phyloP scores from a whole-genome alignment of 2,888 invertebrate species.

The Drosophila macrospina region DNA sequence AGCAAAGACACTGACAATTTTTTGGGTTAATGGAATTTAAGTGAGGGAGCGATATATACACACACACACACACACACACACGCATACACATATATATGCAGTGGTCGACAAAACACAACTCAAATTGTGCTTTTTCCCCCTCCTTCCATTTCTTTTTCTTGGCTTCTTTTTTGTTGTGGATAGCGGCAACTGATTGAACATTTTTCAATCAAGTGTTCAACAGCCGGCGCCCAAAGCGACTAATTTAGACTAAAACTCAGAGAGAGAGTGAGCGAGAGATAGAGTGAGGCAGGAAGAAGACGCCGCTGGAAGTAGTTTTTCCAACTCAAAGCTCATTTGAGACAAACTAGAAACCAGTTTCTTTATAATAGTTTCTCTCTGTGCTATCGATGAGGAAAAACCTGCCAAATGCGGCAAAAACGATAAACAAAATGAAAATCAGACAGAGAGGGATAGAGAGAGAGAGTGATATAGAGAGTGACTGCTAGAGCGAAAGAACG shows the following conservation, averaged over 20 bases:
- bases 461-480: slow-evolving; percentile 7
- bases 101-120: slow-evolving; percentile 7
- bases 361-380: slow-evolving; percentile 43
- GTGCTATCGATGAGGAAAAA: slow-evolving; percentile 51
- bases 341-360: slow-evolving; percentile 37
- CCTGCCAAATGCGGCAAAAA: slow-evolving; percentile 21
- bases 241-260: slow-evolving; percentile 31
- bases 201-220: slow-evolving; percentile 56
- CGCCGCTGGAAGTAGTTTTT: slow-evolving; percentile 17
- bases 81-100: slow-evolving; percentile 1
- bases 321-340: slow-evolving; percentile 17
- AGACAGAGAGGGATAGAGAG: slow-evolving; percentile 5
- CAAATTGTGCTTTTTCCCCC: slow-evolving; percentile 5
- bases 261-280: too few relatives aligned
- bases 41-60: slow-evolving; percentile 29
- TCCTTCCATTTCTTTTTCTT: not conserved
- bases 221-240: slow-evolving; percentile 44
- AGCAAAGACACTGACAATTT: slow-evolving; percentile 45
- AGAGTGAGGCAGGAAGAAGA: slow-evolving; percentile 4
- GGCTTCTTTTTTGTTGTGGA: not conserved
- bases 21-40: slow-evolving; percentile 73
- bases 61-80: not conserved
- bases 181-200: slow-evolving; percentile 45
- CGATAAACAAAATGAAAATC: slow-evolving; percentile 27
- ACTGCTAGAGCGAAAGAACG: slow-evolving; percentile 1